Base-by-base conservation (phyloP, 1,140 invertebrate genomes). In the Papilio machaon region DNA sequence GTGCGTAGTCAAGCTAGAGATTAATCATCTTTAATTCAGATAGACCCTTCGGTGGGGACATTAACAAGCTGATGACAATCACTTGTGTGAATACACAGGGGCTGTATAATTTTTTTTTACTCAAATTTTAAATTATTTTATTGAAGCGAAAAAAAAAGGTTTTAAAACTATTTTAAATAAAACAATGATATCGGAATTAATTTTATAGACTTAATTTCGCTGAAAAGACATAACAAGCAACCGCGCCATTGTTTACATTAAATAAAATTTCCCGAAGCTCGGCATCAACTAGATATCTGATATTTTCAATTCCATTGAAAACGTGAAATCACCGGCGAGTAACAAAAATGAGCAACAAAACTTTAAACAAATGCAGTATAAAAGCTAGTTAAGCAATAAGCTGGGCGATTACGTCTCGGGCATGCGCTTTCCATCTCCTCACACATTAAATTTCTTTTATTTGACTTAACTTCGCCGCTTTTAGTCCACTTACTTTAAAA, bases 351-450 rank as follows among this genome's bases (percentile, higher is more conserved):
- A 47, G 73, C n/a, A 15, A 79, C 76, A 46, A 43, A 60, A 58
- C 17, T 46, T 67, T 46, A 79, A 83, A 75, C 64, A 82, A 82
- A 84, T 79, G 82, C 81, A 78, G 77, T 52, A 79, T 49, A 81
- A 76, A 79, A 73, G 67, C 75, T 58, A 43, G 75, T 81, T 70
- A 30, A 73, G 81, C 84, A 75, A 77, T 81, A 81, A 82, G 81
- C 80, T 84, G 77, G 82, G 82, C 82, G 82, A 86, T 86, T 86
- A 86, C 74, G 82, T 85, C 79, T 80, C 76, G 30, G 38, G 54
- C 49, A 81, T 79, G 80, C 81, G 78, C 82, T 82, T 83, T 86
- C 84, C 82, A 81, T 84, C 85, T 82, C 79, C 80, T 80, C 82
- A 79, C 58, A 74, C 80, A 79, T 80, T 83, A 80, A 38, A 79